Percentiles rank a stretch among this genome's conserved stretches.
These are phyloP conservation scores for Diglossa cyanea DNA, from an alignment of 2,797 vertebrate species.

Conservation along the genomic window DNA sequence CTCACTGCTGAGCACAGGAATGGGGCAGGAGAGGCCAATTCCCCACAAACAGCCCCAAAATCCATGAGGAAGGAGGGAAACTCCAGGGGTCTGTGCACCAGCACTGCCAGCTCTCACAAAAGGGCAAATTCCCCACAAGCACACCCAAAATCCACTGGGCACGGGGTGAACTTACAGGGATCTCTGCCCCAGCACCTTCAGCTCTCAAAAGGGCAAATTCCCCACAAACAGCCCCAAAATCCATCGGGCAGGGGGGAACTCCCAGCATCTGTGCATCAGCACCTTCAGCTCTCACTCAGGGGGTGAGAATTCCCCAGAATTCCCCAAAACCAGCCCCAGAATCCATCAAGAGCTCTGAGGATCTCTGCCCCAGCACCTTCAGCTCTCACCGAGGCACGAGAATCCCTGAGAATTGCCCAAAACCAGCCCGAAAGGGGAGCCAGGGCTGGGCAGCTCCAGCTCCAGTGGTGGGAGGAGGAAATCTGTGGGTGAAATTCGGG, in stretches of 20 bases:
- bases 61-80: background rate
- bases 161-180: background rate
- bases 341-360: background rate
- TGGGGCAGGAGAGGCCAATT: background rate
- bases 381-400: background rate
- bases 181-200: rapidly evolving
- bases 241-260: background rate
- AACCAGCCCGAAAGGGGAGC: background rate
- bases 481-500: rapidly evolving
- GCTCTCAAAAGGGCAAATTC: background rate
- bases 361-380: background rate
- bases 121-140: background rate
- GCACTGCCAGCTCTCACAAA: background rate
- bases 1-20: background rate
- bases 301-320: too few relatives aligned
- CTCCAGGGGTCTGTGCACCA: background rate
- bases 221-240: background rate
- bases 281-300: background rate
- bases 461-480: background rate
- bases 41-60: background rate
- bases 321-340: too few relatives aligned
- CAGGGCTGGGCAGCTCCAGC: too few relatives aligned
- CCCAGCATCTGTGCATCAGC: rapidly evolving
- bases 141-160: background rate
- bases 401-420: background rate